A percentile compares a stretch with the other conserved stretches of the same genome.
Conservation (phyloP, 1,140 invertebrate species). For the Caenorhabditis tropicalis region DNA sequence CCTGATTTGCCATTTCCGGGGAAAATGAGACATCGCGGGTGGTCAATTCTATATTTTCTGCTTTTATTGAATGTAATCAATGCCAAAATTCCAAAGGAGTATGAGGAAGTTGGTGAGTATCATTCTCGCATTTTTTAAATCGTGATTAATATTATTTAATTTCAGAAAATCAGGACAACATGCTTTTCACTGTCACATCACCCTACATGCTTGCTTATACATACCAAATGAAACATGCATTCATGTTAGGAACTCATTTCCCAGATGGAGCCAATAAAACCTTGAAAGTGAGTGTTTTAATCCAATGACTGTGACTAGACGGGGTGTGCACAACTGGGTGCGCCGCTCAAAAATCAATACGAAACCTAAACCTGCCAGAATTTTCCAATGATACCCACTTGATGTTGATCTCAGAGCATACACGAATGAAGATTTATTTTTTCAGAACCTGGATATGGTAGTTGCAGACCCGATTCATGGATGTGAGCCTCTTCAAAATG, state of each 20-base stretch:
- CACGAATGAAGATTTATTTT: background rate
- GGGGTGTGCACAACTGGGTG: background rate
- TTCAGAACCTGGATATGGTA: conserved; percentile 16
- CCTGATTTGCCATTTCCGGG: background rate
- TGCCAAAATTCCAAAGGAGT: conserved; percentile 1
- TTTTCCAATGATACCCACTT: too few relatives aligned
- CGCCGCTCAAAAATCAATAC: background rate
- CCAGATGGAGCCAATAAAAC: conserved; percentile 21
- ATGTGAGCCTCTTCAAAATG: background rate
- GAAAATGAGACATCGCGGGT: conserved; percentile 22
- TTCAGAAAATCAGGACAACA: conserved; percentile 15
- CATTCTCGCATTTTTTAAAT: background rate
- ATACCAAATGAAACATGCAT: conserved; percentile 24
- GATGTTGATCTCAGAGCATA: too few relatives aligned
- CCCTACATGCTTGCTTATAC: background rate
- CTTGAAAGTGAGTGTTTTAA: background rate
- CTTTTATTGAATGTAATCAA: background rate
- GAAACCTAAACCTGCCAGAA: too few relatives aligned
- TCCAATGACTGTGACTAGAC: background rate
- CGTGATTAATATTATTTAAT: background rate
- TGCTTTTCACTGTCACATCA: conserved; percentile 14
- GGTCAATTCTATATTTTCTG: background rate
- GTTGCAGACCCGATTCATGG: background rate
- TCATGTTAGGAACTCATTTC: conserved; percentile 13
- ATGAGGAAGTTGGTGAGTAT: conserved; percentile 21